phyloP scores from a whole-genome alignment of 1,140 invertebrate species.

The Acyrthosiphon pisum region DNA sequence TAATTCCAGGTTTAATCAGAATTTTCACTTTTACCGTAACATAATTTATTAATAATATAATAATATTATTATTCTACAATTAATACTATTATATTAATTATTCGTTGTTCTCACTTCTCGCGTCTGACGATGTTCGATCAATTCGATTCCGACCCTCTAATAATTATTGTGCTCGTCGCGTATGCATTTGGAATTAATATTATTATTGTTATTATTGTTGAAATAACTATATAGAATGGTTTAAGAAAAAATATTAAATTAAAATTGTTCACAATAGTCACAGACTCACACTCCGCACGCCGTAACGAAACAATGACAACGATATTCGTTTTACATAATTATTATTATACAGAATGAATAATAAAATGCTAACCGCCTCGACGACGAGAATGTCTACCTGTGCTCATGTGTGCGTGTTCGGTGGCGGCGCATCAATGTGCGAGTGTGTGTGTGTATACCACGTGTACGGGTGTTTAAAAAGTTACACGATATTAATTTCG shows the following conservation, averaged over 20 bases:
- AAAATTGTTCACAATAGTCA: conserved; percentile 1
- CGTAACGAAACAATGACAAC: background rate
- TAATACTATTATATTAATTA: background rate
- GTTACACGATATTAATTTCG: conserved; percentile 39
- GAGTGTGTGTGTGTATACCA: background rate
- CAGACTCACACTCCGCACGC: background rate
- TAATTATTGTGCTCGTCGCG: background rate
- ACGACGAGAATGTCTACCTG: background rate
- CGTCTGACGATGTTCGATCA: background rate
- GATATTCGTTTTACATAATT: conserved; percentile 12
- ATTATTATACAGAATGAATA: background rate
- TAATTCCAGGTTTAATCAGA: too few relatives aligned
- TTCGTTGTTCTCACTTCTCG: background rate
- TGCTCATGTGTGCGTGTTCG: background rate
- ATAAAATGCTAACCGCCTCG: background rate
- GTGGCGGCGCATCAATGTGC: background rate
- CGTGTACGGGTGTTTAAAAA: conserved; percentile 34
- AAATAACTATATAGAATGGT: background rate
- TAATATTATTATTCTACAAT: background rate
- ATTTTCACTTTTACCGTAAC: background rate
- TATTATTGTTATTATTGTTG: background rate
- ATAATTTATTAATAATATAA: background rate
- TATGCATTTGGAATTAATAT: background rate
- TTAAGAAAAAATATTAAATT: background rate
- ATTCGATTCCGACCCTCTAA: background rate